Evolutionary conservation across 1,140 invertebrate genomes (phyloP), one percentile per base, ranked within the genome.

Genomic region (Formica selysi): DNA sequence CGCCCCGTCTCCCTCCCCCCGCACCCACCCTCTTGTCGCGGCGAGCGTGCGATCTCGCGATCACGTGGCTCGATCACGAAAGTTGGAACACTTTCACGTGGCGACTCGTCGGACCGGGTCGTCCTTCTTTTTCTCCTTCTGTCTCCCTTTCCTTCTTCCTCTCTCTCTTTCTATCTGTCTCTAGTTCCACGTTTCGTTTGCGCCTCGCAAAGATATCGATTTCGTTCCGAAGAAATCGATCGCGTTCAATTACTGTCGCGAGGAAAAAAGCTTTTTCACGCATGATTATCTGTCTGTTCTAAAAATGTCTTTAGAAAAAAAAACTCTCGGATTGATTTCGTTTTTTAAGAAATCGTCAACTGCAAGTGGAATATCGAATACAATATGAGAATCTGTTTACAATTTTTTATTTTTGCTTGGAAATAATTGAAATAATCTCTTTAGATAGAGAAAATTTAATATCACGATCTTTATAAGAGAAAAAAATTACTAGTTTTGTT

Each of bases 1-100:
- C 76, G 0, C 26, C 26, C 26, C 26, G 0, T 1, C 1, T 1
- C 26, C 26, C 26, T 29, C 26, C 26, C 86, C 86, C 76, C 76
- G 81, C 87, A 74, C 88, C 65, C 76, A 61, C 76, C 74, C 74
- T 74, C 70, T 67, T 61, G 88, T 76, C 68, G 68, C 79, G 79
- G 54, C 65, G 48, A 41, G 54, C 68, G 73, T 83, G 38, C 79
- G 44, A 80, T 73, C 79, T 83, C 22, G 71, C 79, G 80, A 87
- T 87, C 86, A 87, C 86, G 62, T 90, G 89, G 89, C 59, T 64
- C 87, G 89, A 81, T 89, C 88, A 92, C 86, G 91, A 93, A 92
- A 93, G 90, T 91, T 84, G 90, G 76, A 91, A 89, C 88, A 93
- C 91, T 93, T 93, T 93, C 92, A 93, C 92, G 91, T 91, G 89